Evolutionary conservation across 2,113 vertebrate genomes (phyloP).

Genomic region (Atlantisia rogersi): DNA sequence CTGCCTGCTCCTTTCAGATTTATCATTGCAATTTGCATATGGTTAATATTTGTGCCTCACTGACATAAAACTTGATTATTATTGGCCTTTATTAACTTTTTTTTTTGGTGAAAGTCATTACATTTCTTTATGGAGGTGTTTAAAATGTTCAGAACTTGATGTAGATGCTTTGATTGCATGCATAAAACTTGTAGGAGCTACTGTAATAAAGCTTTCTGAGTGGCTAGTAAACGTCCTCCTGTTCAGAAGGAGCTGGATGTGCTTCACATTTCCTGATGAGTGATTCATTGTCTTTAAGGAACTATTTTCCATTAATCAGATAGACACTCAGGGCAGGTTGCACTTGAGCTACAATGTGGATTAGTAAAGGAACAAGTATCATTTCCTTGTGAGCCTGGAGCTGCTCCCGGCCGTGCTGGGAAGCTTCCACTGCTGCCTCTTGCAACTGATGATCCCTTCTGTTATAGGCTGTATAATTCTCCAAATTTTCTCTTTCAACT

Average conservation of each 20-base stretch:
- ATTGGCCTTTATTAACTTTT: slow-evolving; percentile 42
- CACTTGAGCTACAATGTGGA: too few relatives aligned
- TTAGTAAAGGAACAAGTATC: neutral
- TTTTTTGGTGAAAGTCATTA: neutral
- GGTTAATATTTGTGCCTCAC: slow-evolving; percentile 5
- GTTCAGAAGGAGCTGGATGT: neutral
- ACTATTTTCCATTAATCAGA: neutral
- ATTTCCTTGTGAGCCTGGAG: neutral
- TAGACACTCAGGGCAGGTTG: too few relatives aligned
- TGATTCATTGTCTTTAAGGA: neutral
- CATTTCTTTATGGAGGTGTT: slow-evolving; percentile 43
- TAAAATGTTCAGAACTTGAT: slow-evolving; percentile 35
- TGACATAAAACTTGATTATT: neutral
- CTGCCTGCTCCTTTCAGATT: neutral
- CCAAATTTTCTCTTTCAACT: neutral
- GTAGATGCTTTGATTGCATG: neutral
- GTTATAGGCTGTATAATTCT: neutral
- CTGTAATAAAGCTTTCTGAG: slow-evolving; percentile 24
- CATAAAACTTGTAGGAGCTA: slow-evolving; percentile 35
- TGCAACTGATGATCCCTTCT: neutral
- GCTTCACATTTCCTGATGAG: neutral
- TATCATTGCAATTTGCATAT: neutral
- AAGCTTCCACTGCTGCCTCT: neutral
- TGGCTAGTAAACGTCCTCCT: slow-evolving; percentile 12
- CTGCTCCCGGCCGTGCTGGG: neutral